Conservation (phyloP, 1,140 invertebrate genomes). For the Macrosteles quadrilineatus region DNA sequence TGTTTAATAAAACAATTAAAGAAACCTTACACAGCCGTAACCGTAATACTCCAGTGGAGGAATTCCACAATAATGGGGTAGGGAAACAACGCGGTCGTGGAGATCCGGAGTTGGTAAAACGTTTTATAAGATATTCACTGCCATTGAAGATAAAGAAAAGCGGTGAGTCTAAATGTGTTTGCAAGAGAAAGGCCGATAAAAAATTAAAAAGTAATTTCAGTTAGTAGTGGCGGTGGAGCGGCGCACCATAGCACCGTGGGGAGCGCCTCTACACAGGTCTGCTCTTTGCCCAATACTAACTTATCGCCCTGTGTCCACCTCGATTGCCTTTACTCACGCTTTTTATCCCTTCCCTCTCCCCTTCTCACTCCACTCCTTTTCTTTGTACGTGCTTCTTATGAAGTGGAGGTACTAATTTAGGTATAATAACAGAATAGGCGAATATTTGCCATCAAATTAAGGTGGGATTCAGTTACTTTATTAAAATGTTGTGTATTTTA, state of each 20-base stretch:
- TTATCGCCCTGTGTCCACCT: slow-evolving; percentile 4
- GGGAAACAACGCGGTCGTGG: too few relatives aligned
- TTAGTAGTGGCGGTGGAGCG: slow-evolving; percentile 6
- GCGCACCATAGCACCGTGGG: background rate
- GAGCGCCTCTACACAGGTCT: background rate
- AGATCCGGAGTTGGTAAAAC: background rate
- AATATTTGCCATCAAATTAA: too few relatives aligned
- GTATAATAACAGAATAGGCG: too few relatives aligned
- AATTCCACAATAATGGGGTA: too few relatives aligned
- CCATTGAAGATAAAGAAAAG: slow-evolving; percentile 14
- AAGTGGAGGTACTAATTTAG: too few relatives aligned
- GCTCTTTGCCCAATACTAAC: slow-evolving; percentile 14
- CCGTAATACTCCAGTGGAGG: too few relatives aligned
- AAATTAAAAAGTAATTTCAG: slow-evolving; percentile 17
- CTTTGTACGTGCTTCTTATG: too few relatives aligned
- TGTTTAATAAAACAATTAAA: too few relatives aligned
- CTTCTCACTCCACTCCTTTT: too few relatives aligned
- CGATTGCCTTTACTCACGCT: slow-evolving; percentile 2
- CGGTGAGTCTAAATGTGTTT: slow-evolving; percentile 11
- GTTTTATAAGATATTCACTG: slow-evolving; percentile 16
- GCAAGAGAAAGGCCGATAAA: slow-evolving; percentile 13
- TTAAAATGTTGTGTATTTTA: too few relatives aligned
- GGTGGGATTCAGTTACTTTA: too few relatives aligned
- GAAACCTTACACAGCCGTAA: too few relatives aligned
- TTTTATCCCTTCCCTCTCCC: background rate